Evolutionary conservation across 2,797 vertebrate species (phyloP).

Genomic region (Glyptemys insculpta): DNA sequence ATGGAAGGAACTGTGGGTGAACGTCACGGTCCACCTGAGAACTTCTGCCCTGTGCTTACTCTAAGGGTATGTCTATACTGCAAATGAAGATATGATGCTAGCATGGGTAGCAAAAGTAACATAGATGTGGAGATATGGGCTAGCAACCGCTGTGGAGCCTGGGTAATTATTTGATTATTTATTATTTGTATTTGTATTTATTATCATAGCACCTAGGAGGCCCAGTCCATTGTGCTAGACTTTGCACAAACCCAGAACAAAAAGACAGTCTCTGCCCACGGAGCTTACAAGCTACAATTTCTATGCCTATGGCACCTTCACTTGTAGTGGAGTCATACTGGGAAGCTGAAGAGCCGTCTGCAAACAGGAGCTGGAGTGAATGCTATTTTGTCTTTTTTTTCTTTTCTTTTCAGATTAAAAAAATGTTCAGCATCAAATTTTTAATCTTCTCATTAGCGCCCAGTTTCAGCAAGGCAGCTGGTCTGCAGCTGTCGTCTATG

Average conservation of each 20-base stretch:
- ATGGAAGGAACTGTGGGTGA: background rate
- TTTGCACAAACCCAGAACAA: background rate
- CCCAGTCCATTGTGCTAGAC: background rate
- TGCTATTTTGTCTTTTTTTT: background rate
- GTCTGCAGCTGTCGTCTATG: background rate
- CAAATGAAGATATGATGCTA: background rate
- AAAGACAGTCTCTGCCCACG: background rate
- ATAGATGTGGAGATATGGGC: too few species aligned
- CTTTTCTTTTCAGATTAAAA: background rate
- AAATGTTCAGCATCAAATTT: too few species aligned
- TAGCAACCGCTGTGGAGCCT: background rate
- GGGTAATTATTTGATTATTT: background rate
- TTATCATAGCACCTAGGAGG: background rate
- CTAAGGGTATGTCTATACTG: background rate
- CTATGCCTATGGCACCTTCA: background rate
- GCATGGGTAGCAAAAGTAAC: background rate
- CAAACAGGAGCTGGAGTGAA: background rate
- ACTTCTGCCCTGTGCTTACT: background rate
- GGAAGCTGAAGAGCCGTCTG: background rate
- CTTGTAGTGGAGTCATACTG: background rate
- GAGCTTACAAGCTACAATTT: too few species aligned
- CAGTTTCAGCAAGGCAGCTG: too few species aligned
- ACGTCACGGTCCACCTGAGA: fast-evolving
- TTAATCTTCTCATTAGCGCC: background rate
- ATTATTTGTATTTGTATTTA: too few species aligned